A percentile compares a stretch with the other conserved stretches of the same genome.
These are phyloP conservation scores for Dysidea cf. avara DNA, from an alignment of 37 sponge, comb jelly and placozoan species.

Conservation along the genomic window DNA sequence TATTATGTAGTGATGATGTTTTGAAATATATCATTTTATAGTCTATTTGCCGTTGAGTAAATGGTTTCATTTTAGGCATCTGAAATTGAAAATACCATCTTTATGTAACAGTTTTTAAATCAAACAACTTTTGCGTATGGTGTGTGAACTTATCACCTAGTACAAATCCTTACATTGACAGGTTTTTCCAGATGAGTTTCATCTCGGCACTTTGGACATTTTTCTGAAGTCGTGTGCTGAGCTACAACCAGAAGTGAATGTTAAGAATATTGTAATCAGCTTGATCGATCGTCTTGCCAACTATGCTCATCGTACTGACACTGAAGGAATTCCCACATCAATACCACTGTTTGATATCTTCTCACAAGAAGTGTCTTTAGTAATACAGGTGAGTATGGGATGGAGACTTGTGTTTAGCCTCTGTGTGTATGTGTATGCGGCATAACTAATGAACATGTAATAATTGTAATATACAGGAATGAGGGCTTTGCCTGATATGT, in stretches of 20 bases:
- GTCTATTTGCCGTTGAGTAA: no score
- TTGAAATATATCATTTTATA: neutral
- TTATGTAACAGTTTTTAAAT: no score
- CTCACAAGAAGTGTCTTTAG: slow-evolving; percentile 86
- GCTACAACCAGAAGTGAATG: slow-evolving; percentile 83
- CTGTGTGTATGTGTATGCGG: neutral
- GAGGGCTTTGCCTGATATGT: no score
- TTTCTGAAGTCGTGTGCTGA: slow-evolving; percentile 87
- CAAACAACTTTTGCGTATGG: no score
- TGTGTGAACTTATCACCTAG: no score
- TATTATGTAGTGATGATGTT: neutral
- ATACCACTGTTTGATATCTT: slow-evolving; percentile 95
- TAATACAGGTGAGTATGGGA: slow-evolving; percentile 76
- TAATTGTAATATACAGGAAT: neutral
- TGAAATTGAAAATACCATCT: no score
- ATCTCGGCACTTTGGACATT: slow-evolving; percentile 83
- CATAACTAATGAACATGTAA: neutral
- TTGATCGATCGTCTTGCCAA: slow-evolving; percentile 83
- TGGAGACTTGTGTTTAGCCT: neutral
- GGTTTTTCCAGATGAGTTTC: slow-evolving; percentile 99
- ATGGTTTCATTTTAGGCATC: no score
- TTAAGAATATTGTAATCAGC: slow-evolving; percentile 92
- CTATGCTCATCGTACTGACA: slow-evolving; percentile 84
- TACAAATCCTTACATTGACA: no score
- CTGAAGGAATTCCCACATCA: slow-evolving; percentile 79